Evolutionary conservation across 2,888 invertebrate species (phyloP).

Genomic region (Coleophora flavipennella): DNA sequence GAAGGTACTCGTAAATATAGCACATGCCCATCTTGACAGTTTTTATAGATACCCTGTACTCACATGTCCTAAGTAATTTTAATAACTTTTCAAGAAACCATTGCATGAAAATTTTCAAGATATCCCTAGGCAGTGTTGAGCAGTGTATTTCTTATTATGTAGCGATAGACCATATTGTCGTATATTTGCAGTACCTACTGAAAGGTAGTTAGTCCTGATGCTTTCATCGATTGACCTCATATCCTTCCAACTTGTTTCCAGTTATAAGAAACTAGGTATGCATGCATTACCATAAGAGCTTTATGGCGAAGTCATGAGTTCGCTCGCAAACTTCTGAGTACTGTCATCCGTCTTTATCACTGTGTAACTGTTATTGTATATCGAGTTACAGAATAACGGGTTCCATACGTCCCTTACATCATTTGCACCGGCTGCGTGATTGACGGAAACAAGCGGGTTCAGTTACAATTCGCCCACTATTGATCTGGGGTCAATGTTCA

Average conservation of each 20-base stretch:
- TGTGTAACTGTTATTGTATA: constrained; percentile 10
- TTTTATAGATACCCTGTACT: too few species aligned
- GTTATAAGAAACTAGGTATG: constrained; percentile 5
- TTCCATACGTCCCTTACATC: constrained; percentile 5
- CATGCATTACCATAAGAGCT: constrained; percentile 3
- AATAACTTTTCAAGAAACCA: too few species aligned
- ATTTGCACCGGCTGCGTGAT: constrained; percentile 17
- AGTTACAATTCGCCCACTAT: constrained; percentile 26
- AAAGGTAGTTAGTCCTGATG: too few species aligned
- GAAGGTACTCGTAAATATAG: too few species aligned
- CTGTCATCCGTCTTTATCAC: constrained; percentile 9
- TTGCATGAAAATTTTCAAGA: too few species aligned
- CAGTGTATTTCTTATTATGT: too few species aligned
- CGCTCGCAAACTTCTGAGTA: constrained; percentile 6
- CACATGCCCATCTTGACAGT: too few species aligned
- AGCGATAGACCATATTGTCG: too few species aligned
- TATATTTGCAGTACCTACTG: too few species aligned
- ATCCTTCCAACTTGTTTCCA: constrained; percentile 1
- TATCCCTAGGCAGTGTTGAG: too few species aligned
- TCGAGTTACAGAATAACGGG: constrained; percentile 6
- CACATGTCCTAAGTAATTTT: too few species aligned
- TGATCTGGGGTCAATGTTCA: constrained; percentile 26
- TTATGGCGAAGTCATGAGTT: constrained; percentile 12
- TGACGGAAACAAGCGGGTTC: constrained; percentile 39
- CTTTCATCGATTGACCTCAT: constrained; percentile 14